These are phyloP conservation scores for Protula sp. DNA, from an alignment of 2,888 invertebrate species.

Conservation along the genomic window DNA sequence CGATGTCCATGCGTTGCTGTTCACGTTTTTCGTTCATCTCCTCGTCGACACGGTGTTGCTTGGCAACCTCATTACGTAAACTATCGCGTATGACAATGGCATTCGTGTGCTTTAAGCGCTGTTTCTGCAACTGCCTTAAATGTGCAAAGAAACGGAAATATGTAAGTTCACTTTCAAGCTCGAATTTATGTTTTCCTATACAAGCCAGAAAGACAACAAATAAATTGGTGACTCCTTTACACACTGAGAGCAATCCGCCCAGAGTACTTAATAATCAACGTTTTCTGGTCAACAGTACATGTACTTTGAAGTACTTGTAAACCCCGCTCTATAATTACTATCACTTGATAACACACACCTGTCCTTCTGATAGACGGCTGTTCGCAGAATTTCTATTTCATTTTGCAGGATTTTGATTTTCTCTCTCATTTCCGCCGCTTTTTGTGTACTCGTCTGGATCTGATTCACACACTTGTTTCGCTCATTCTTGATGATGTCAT, in stretches of 20 bases:
- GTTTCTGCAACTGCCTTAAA: slow-evolving; percentile 48
- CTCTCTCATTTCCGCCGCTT: slow-evolving; percentile 53
- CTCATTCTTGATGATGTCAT: slow-evolving; percentile 51
- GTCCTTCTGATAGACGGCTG: slow-evolving; percentile 51
- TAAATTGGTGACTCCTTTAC: too few relatives aligned
- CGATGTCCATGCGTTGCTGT: slow-evolving; percentile 52
- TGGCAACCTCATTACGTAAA: slow-evolving; percentile 51
- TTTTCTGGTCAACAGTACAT: too few relatives aligned
- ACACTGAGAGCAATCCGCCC: too few relatives aligned
- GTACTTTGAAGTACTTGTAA: too few relatives aligned
- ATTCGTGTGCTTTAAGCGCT: slow-evolving; percentile 47
- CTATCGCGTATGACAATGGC: slow-evolving; percentile 46
- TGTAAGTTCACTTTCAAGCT: too few relatives aligned
- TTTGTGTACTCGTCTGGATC: slow-evolving; percentile 53
- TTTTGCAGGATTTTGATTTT: slow-evolving; percentile 54
- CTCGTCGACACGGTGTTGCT: slow-evolving; percentile 47
- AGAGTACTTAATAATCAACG: too few relatives aligned
- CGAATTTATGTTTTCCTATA: too few relatives aligned
- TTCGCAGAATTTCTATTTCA: slow-evolving; percentile 53
- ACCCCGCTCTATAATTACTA: too few relatives aligned
- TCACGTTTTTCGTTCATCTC: slow-evolving; percentile 48
- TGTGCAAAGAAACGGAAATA: neutral
- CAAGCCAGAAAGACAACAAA: too few relatives aligned
- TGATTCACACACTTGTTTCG: slow-evolving; percentile 54
- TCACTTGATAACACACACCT: slow-evolving; percentile 38